A percentile compares a stretch with the other conserved stretches of the same genome.
Evolutionary conservation across 2,113 vertebrate species (phyloP).

Genomic region (Peromyscus maniculatus): DNA sequence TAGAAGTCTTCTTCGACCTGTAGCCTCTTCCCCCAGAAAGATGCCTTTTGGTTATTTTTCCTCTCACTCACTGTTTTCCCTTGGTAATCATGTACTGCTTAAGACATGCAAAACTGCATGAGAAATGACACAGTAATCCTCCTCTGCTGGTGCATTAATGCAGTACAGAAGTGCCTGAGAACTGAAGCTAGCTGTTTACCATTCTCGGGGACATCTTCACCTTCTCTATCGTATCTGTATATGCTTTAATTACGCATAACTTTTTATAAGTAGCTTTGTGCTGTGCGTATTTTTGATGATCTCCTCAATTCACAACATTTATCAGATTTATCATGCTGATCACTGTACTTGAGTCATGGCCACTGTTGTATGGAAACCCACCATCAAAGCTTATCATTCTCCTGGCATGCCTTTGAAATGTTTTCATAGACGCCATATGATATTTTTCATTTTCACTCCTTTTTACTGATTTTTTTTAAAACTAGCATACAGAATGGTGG

Average conservation of each 20-base stretch:
- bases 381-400: background rate
- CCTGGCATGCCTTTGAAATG: background rate
- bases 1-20: background rate
- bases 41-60: background rate
- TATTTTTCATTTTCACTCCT: background rate
- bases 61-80: background rate
- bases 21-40: background rate
- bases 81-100: background rate
- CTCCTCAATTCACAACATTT: background rate
- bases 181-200: background rate
- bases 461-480: background rate
- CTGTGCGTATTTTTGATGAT: background rate
- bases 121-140: background rate
- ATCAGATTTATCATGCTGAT: background rate
- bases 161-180: background rate
- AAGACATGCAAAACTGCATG: background rate
- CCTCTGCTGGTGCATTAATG: background rate
- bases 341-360: background rate
- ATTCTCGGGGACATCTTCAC: background rate
- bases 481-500: background rate
- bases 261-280: conserved; percentile 1
- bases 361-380: background rate
- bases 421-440: background rate
- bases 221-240: background rate
- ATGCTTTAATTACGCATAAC: background rate